Percentiles rank a stretch among this genome's conserved stretches.
Evolutionary conservation across 2,113 vertebrate genomes (phyloP).

Genomic region (Chiloscyllium plagiosum): DNA sequence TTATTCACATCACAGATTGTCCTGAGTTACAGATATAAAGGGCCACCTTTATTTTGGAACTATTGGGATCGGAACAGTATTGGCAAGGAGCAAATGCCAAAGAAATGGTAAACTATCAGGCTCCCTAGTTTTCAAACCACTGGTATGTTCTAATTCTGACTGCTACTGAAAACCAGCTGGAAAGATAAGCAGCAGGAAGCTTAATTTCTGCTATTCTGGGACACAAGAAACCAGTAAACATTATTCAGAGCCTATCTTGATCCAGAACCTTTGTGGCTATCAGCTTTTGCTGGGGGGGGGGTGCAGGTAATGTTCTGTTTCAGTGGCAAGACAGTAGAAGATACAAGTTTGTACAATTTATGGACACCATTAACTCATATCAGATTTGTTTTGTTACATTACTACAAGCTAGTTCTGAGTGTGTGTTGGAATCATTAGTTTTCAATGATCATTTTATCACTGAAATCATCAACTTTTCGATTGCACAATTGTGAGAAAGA

Average conservation of each 20-base stretch:
- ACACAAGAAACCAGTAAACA: background rate
- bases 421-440: background rate
- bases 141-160: background rate
- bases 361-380: background rate
- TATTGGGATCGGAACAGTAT: too few species aligned
- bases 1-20: background rate
- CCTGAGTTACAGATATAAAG: background rate
- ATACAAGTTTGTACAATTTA: background rate
- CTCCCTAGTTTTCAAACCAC: background rate
- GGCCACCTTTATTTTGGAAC: background rate
- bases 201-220: background rate
- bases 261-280: background rate
- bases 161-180: background rate
- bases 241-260: background rate
- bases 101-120: background rate
- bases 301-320: too few species aligned
- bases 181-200: background rate
- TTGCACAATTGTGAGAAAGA: background rate
- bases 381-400: background rate
- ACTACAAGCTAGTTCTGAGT: background rate
- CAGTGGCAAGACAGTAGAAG: background rate
- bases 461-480: background rate
- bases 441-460: background rate
- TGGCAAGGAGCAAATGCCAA: background rate
- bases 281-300: background rate